Conservation (phyloP, 2,888 invertebrate genomes). For the Tipula helvola region DNA sequence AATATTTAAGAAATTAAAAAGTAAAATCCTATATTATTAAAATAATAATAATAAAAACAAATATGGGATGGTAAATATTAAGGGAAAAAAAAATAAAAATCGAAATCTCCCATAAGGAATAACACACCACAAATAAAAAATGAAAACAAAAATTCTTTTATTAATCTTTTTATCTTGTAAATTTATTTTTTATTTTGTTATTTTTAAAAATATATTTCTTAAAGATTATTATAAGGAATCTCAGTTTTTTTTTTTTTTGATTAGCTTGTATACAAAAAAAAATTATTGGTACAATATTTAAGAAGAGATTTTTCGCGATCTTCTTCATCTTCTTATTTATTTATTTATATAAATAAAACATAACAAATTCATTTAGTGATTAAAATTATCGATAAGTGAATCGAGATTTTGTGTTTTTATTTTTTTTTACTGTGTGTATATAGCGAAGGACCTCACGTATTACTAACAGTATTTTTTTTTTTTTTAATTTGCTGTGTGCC, state of each 20-base stretch:
- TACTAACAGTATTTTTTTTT: not conserved
- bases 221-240: not conserved
- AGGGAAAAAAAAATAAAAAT: not conserved
- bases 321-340: not conserved
- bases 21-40: not conserved
- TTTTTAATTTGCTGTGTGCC: not conserved
- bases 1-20: not conserved
- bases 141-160: not conserved
- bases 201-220: not conserved
- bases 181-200: not conserved
- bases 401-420: not conserved
- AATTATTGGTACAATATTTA: not conserved
- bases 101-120: not conserved
- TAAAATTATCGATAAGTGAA: slow-evolving; percentile 4
- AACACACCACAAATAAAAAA: not conserved
- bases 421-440: not conserved
- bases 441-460: not conserved
- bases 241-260: not conserved
- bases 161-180: not conserved
- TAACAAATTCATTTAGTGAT: slow-evolving; percentile 4
- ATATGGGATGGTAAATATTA: slow-evolving; percentile 4
- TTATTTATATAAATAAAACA: not conserved
- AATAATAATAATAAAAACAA: not conserved
- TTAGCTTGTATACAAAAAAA: not conserved
- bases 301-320: not conserved